Base-by-base conservation (phyloP, 2,797 vertebrate species). In the Petrocephalus schoutedeni region DNA sequence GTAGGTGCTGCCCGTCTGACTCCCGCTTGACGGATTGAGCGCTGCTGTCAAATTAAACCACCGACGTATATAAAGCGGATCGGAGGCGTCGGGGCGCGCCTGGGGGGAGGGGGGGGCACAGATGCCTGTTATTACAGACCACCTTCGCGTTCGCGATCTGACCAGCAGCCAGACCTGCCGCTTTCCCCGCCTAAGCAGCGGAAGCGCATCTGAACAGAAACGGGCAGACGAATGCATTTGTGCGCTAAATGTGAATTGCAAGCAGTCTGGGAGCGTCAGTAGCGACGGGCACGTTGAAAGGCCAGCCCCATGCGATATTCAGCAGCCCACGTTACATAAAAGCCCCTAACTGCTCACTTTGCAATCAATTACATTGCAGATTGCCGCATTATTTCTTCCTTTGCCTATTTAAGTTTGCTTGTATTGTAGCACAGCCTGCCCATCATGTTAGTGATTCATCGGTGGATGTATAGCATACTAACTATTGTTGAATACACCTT, bases 311-410 rank as follows among this genome's bases (percentile, higher is more conserved):
- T 84, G 51, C 53, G 45, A 84, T 54, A 53, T 84, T 54, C 49
- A 84, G 49, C 12, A 28, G 74, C 36, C 19, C 23, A 84, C 80
- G n/a, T 84, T 71, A 71, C 45, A 82, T 82, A 82, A 88, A 74
- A 54, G 54, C 49, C 57, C 61, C 16, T 54, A 64, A 80, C 85
- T 54, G 61, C 64, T 59, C 71, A 49, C 56, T 53, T 84, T 87
- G 82, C 86, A 77, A 74, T 86, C 21, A 86, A 87, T 88, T 61
- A 86, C 77, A 85, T 86, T 88, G 88, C 88, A 87, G 86, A 87
- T 85, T 87, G 88, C 87, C 83, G 89, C 89, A 77, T 87, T 53
- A 53, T 88, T 53, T 53, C 61, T 84, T 54, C 16, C n/a, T 28
- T 84, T 53, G 45, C 49, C n/a, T 84, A 84, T 67, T 9, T 67